Base-by-base conservation (phyloP, 2,113 vertebrate genomes). In the Tauraco erythrolophus region DNA sequence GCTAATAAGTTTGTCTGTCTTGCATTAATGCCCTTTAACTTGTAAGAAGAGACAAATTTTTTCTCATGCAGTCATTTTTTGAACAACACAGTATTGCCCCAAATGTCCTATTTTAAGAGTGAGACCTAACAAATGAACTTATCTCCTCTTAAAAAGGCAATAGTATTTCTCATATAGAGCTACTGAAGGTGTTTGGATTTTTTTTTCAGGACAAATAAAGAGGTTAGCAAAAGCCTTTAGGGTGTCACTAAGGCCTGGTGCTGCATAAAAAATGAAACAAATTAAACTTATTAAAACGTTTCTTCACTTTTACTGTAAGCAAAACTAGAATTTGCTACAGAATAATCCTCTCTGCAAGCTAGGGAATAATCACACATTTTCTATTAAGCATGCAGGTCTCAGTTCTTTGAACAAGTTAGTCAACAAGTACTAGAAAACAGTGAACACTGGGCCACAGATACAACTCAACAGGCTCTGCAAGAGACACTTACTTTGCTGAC, bases 11-110 rank as follows among this genome's bases (percentile, higher is more conserved):
- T 84, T 81, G 31, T 46, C 78, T 88, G 70, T 45, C 76, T 74
- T 81, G 31, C 19, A 46, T 70, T 84, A 80, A 70, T 30, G 46
- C 7, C 53, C 54, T 77, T 72, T 77, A 69, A 57, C 22, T 89
- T 54, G 3, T 75, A 64, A 57, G 0, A 0, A 80, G 18, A 37
- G 22, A 11, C 37, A 83, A 45, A 0, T 50, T 45, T 95, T 94
- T 84, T 89, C 80, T 78, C 60, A 74, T 19, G 28, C 11, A 66
- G 31, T 71, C 16, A 65, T 61, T 95, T 66, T 74, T 84, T 46
- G 78, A 85, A 66, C 8, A 81, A 71, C n/a, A 61, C 7, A 33
- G 2, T 54, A 66, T 9, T 72, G 17, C 33, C 39, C 6, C 7
- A 88, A 54, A 50, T 50, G 2, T 48, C 23, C 13, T 56, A 7